Percentiles rank a stretch among this genome's conserved stretches.
Evolutionary conservation across 53 echinoderm and acorn worm genomes (phyloP).

Genomic region (Astropecten irregularis): DNA sequence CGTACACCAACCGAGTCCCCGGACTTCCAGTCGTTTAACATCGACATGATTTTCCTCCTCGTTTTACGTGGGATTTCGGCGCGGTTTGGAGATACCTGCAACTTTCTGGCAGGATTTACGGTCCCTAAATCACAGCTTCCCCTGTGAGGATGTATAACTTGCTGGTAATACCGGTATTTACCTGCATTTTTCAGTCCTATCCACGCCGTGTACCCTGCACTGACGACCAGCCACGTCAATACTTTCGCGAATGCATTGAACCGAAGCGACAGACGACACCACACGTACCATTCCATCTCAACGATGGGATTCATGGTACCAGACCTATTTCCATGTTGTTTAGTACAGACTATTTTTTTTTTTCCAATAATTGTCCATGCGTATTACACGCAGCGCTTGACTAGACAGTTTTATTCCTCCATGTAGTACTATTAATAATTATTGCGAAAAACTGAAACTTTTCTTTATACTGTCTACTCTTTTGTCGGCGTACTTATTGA

Average conservation of each 20-base stretch:
- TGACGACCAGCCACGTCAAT: slow-evolving; percentile 17
- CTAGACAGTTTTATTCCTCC: too few relatives aligned
- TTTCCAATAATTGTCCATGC: too few relatives aligned
- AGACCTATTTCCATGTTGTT: too few relatives aligned
- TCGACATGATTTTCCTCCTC: slow-evolving; percentile 7
- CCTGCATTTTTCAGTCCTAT: slow-evolving; percentile 9
- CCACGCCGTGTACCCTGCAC: neutral
- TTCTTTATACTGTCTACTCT: too few relatives aligned
- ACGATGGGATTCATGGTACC: slow-evolving; percentile 11
- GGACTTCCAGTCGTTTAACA: slow-evolving; percentile 6
- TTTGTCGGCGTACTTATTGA: too few relatives aligned
- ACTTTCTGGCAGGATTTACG: slow-evolving; percentile 16
- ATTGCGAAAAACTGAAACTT: too few relatives aligned
- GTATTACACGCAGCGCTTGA: too few relatives aligned
- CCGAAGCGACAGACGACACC: slow-evolving; percentile 25
- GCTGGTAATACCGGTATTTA: neutral
- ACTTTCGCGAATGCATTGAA: neutral
- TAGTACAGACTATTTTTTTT: too few relatives aligned
- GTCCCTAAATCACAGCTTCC: slow-evolving; percentile 5
- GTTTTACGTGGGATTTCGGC: neutral
- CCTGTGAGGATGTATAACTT: neutral
- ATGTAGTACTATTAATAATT: too few relatives aligned
- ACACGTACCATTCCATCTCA: neutral
- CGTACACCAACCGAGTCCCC: neutral
- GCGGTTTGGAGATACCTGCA: slow-evolving; percentile 4